These are phyloP conservation scores for Ophiodon elongatus DNA, from an alignment of 2,113 vertebrate species.

Conservation along the genomic window DNA sequence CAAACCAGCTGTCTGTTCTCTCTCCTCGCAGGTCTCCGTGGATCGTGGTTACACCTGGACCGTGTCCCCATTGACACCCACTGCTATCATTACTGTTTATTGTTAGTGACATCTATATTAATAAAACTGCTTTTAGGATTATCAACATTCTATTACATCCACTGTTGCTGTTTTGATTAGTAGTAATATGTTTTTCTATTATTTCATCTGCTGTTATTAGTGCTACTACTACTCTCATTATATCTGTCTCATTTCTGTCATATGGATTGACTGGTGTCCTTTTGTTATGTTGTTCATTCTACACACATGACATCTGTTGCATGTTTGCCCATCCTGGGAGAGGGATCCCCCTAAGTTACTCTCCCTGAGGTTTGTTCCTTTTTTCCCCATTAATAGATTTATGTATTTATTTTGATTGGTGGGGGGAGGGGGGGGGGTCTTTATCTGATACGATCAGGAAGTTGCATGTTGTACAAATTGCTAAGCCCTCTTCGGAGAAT, in stretches of 20 bases:
- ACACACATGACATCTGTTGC: too few species aligned
- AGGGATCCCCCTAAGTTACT: too few species aligned
- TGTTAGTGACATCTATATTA: not conserved
- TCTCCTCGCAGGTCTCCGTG: not conserved
- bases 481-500: not conserved
- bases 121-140: not conserved
- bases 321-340: too few species aligned
- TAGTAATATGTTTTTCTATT: not conserved
- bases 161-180: not conserved
- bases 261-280: not conserved
- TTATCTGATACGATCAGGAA: too few species aligned
- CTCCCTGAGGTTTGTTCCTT: too few species aligned
- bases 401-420: too few species aligned
- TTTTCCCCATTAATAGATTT: not conserved
- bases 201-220: not conserved
- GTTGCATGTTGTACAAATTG: not conserved
- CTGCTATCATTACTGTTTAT: not conserved
- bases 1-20: not conserved
- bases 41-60: not conserved
- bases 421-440: too few species aligned
- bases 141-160: not conserved
- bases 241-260: not conserved
- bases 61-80: not conserved
- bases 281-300: too few species aligned
- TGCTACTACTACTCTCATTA: not conserved